A percentile compares a stretch with the other conserved stretches of the same genome.
phyloP scores from a whole-genome alignment of 2,113 vertebrate species.

The Rhabdomys dilectus region DNA sequence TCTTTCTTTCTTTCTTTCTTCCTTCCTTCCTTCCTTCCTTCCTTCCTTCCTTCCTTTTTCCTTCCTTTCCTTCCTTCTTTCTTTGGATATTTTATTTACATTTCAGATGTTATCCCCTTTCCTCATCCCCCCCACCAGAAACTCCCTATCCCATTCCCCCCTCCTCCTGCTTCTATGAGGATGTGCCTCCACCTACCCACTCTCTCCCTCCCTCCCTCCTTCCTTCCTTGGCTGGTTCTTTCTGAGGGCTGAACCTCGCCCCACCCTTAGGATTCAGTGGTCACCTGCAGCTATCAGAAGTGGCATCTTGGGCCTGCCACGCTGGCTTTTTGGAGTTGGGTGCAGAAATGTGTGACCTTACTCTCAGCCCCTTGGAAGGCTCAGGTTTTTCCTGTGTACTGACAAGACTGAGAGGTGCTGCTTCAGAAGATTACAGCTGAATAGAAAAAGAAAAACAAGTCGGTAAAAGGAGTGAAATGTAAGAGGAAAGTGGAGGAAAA shows the following conservation, averaged over 20 bases:
- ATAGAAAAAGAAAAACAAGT: not conserved
- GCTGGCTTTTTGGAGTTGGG: not conserved
- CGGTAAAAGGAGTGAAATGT: not conserved
- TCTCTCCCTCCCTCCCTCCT: too few relatives aligned
- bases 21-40: too few relatives aligned
- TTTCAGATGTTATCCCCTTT: too few relatives aligned
- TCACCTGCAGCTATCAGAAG: not conserved
- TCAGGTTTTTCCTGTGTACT: not conserved
- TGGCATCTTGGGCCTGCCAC: not conserved
- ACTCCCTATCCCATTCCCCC: too few relatives aligned
- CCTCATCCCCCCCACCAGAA: too few relatives aligned
- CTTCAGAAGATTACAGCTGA: not conserved
- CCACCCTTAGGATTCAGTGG: not conserved
- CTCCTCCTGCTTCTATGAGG: too few relatives aligned
- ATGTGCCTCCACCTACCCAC: too few relatives aligned
- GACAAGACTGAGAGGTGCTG: not conserved
- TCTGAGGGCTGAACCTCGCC: not conserved
- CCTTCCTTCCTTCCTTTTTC: too few relatives aligned
- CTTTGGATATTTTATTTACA: too few relatives aligned
- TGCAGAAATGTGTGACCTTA: not conserved
- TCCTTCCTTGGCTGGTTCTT: too few relatives aligned
- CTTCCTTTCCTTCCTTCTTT: too few relatives aligned
- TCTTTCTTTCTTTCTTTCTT: too few relatives aligned
- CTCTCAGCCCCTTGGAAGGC: not conserved
- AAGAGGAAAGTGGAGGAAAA: conserved; percentile 30